phyloP scores from a whole-genome alignment of 2,797 vertebrate genomes.

The Falco biarmicus region DNA sequence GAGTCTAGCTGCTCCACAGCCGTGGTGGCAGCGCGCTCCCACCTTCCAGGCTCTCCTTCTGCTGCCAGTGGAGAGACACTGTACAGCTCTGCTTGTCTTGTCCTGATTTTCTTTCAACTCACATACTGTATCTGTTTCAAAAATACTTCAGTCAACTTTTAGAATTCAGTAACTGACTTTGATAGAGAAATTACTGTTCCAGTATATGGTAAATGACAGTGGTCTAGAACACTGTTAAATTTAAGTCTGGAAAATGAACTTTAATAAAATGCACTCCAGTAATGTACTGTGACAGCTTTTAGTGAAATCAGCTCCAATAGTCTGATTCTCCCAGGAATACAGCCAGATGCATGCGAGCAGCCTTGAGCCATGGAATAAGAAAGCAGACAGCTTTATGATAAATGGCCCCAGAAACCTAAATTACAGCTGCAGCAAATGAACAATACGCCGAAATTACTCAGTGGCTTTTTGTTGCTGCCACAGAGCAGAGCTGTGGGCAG shows the following conservation, averaged over 20 bases:
- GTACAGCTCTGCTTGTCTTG: background rate
- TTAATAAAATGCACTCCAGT: conserved; percentile 60
- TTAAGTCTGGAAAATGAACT: conserved; percentile 66
- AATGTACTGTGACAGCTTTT: conserved; percentile 67
- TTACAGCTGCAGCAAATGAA: conserved; percentile 71
- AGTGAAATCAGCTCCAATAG: conserved; percentile 54
- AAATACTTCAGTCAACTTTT: conserved; percentile 45
- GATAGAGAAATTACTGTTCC: conserved; percentile 57
- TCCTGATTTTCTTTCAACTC: background rate
- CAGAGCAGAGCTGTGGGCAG: background rate
- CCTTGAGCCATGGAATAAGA: conserved; percentile 69
- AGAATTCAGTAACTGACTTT: conserved; percentile 37
- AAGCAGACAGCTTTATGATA: conserved; percentile 64
- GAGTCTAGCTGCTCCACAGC: background rate
- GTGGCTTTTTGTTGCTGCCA: background rate
- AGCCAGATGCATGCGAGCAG: conserved; percentile 50
- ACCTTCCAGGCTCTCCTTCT: background rate
- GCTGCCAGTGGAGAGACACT: background rate
- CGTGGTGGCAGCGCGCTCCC: rapidly evolving
- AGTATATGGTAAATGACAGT: conserved; percentile 40
- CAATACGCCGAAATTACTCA: conserved; percentile 34
- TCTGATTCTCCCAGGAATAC: conserved; percentile 46
- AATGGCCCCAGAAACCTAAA: conserved; percentile 70
- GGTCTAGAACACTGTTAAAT: conserved; percentile 63
- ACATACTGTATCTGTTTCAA: conserved; percentile 6